Conservation (phyloP, 2,113 vertebrate species). For the Benitochromis conjunctus region DNA sequence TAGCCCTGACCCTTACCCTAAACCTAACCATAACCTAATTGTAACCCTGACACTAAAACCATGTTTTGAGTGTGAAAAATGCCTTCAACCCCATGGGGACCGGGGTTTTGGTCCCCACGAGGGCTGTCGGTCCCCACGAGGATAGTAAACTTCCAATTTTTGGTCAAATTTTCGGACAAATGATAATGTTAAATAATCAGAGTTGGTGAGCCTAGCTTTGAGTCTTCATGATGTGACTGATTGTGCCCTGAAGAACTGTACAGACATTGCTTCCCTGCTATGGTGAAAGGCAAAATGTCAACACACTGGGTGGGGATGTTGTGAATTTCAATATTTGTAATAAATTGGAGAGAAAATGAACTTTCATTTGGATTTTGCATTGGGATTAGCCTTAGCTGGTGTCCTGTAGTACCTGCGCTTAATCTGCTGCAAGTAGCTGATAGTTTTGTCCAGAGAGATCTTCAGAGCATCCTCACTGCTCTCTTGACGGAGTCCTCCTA, state of each 20-base stretch:
- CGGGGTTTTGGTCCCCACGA: too few relatives aligned
- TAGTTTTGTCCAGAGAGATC: constrained; percentile 24
- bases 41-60: too few relatives aligned
- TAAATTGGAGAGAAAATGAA: not conserved
- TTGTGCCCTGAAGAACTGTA: not conserved
- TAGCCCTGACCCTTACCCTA: too few relatives aligned
- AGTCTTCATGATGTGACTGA: not conserved
- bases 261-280: not conserved
- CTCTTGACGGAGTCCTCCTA: constrained; percentile 61
- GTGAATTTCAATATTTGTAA: not conserved
- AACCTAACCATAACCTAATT: too few relatives aligned
- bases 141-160: too few relatives aligned
- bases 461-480: constrained; percentile 52
- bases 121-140: too few relatives aligned
- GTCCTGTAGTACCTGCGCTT: constrained; percentile 22
- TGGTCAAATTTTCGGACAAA: too few relatives aligned
- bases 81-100: too few relatives aligned
- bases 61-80: too few relatives aligned
- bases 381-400: not conserved
- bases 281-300: not conserved
- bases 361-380: not conserved
- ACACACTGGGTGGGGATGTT: not conserved
- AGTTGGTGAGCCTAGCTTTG: not conserved
- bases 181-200: not conserved
- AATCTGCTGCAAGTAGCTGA: constrained; percentile 41